Conservation (phyloP, 1,140 invertebrate genomes). For the Phortica variegata region DNA sequence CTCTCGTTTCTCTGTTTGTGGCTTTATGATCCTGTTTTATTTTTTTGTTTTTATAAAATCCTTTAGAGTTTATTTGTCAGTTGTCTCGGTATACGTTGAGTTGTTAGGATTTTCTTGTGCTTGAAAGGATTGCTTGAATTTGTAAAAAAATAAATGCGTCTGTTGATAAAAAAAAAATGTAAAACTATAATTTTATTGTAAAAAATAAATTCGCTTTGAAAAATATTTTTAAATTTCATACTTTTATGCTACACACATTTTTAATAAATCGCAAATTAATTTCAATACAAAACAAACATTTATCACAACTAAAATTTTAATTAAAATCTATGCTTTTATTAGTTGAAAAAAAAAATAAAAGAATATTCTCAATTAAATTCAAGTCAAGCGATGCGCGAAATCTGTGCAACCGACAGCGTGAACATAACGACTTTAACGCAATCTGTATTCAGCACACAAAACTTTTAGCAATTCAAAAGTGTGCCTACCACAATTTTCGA, state of each 20-base stretch:
- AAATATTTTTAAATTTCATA: no score
- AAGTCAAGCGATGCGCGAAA: background rate
- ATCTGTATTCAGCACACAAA: background rate
- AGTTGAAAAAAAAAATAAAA: no score
- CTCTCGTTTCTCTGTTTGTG: slow-evolving; percentile 15
- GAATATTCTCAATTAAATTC: background rate
- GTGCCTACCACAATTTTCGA: background rate
- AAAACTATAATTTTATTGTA: no score
- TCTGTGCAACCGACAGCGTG: background rate
- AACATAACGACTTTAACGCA: background rate
- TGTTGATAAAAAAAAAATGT: no score
- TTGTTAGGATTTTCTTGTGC: slow-evolving; percentile 6
- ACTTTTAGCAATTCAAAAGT: background rate
- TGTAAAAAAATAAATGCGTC: no score
- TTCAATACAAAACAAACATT: no score
- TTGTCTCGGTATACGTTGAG: background rate
- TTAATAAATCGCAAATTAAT: no score
- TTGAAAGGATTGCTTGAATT: no score
- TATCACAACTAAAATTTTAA: no score
- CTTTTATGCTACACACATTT: no score
- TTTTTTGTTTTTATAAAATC: background rate
- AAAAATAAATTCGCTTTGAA: no score
- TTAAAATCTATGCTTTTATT: no score
- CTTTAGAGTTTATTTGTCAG: background rate
- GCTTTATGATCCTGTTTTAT: background rate